phyloP scores from a whole-genome alignment of 2,888 invertebrate species.

The Girardia tigrina region DNA sequence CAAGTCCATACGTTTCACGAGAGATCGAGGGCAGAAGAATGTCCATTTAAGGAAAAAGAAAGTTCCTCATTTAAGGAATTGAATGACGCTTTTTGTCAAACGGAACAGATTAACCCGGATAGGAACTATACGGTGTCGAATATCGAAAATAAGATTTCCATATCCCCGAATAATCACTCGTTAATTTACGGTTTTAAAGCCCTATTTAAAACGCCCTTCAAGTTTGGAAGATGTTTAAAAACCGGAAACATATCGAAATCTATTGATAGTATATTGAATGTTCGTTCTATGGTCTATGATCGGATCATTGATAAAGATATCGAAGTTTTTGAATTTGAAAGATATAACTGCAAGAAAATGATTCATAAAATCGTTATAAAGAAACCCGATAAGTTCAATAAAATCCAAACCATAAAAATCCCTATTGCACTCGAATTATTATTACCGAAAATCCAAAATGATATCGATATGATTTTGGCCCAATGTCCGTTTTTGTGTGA shows the following conservation, averaged over 20 bases:
- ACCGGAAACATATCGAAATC: not conserved
- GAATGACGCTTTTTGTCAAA: not conserved
- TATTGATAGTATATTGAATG: not conserved
- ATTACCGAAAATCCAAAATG: not conserved
- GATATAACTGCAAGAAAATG: not conserved
- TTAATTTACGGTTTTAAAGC: not conserved
- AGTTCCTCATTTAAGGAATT: no score
- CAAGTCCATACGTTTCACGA: not conserved
- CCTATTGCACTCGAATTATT: not conserved
- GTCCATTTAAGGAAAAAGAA: not conserved
- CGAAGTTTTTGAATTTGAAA: conserved; percentile 1
- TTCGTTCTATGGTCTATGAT: not conserved
- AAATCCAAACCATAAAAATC: not conserved
- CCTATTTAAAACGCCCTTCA: not conserved
- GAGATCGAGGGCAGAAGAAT: not conserved
- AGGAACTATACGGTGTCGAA: not conserved
- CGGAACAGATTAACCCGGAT: not conserved
- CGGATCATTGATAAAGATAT: not conserved
- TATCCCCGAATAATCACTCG: not conserved
- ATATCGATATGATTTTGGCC: not conserved
- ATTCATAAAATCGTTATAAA: not conserved
- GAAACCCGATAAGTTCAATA: not conserved
- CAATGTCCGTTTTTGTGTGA: conserved; percentile 12
- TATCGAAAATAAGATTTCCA: not conserved
- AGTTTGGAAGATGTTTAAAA: not conserved